Base-by-base conservation (phyloP, 1,140 invertebrate genomes). In the Bombus vancouverensis region DNA sequence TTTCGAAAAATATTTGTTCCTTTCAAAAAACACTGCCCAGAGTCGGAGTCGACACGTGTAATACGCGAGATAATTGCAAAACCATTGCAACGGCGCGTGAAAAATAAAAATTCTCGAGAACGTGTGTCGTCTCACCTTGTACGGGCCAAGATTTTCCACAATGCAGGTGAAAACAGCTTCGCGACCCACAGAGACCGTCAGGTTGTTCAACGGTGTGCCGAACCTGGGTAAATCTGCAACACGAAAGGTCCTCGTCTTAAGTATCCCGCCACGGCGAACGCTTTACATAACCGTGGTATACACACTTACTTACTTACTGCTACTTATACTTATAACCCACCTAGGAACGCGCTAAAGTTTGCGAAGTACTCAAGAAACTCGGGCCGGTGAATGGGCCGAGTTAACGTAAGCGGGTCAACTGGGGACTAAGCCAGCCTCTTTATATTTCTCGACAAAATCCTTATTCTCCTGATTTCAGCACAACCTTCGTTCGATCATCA, bases 91-190 rank as follows among this genome's bases (percentile, higher is more conserved):
- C 71, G 28, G 68, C 59, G 79, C 75, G 75, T 68, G 71, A 72
- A 79, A 72, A 82, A 66, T 32, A n/a, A 66, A 66, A 53, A 18
- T 82, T 12, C 37, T 68, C 37, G 65, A 42, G 70, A 65, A 65
- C 57, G 62, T 32, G 65, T 32, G 15, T 66, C 65, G 39, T 94
- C 95, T 95, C 92, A 98, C 97, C 96, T 97, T 98, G 93, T 96
- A 98, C 77, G 96, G 96, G 75, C 97, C 96, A 87, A 98, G 95
- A 93, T 97, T 97, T 94, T 98, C 97, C 77, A 98, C 97, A 75
- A 97, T 96, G 93, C 97, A 98, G 68, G 97, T 97, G 91, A 98
- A 96, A 81, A 97, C 96, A 34, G 97, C 97, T 92, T 98, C 97
- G 89, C 97, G 96, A 83, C 97, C 97, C 78, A 97, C 96, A 53